Evolutionary conservation across 2,113 vertebrate species (phyloP).

Genomic region (Ailurus styani): DNA sequence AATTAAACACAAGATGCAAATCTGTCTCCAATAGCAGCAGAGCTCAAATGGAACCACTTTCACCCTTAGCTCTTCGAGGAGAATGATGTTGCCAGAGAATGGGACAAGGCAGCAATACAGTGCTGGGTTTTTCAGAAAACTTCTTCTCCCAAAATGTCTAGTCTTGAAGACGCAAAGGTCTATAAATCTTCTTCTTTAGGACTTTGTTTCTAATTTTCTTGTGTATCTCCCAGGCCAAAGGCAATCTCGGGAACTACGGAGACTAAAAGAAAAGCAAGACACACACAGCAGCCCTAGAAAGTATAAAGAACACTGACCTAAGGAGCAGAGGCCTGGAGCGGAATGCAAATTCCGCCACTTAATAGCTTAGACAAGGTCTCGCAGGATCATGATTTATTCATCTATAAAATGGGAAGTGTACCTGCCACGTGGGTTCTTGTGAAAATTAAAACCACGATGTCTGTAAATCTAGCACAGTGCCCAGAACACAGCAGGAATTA

Average conservation of each 20-base stretch:
- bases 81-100: neutral
- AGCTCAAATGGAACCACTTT: neutral
- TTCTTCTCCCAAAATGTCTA: neutral
- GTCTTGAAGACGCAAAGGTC: neutral
- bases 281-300: neutral
- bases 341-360: neutral
- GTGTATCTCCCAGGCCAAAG: slow-evolving; percentile 4
- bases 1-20: neutral
- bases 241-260: neutral
- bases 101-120: neutral
- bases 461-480: neutral
- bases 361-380: neutral
- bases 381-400: neutral
- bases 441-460: slow-evolving; percentile 28
- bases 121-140: neutral
- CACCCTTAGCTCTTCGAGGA: neutral
- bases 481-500: neutral
- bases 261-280: neutral
- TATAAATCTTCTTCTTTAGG: neutral
- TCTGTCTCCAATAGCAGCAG: neutral
- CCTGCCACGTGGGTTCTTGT: neutral
- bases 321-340: neutral
- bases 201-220: slow-evolving; percentile 33
- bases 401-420: neutral
- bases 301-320: neutral